A percentile compares a stretch with the other conserved stretches of the same genome.
phyloP scores from a whole-genome alignment of 2,113 vertebrate species.

The Lycaon pictus region DNA sequence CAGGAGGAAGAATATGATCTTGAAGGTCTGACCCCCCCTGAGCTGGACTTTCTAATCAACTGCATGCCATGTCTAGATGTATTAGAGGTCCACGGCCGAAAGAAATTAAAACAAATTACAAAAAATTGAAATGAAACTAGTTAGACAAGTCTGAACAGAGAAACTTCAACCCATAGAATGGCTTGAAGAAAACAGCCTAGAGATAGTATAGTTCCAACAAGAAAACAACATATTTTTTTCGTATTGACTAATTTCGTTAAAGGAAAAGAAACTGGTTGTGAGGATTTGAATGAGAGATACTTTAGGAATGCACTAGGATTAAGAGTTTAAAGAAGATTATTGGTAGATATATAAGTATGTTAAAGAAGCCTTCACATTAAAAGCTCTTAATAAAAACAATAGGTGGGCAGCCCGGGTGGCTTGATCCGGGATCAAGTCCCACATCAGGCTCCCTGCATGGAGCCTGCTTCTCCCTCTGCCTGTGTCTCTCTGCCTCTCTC shows the following conservation, averaged over 20 bases:
- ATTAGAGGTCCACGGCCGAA: conserved; percentile 46
- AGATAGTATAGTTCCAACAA: conserved; percentile 65
- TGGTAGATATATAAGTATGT: conserved; percentile 25
- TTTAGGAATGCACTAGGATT: conserved; percentile 61
- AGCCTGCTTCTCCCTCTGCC: too few species aligned
- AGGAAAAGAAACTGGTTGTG: conserved; percentile 57
- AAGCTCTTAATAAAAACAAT: conserved; percentile 28
- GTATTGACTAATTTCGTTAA: conserved; percentile 62
- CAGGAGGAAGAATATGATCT: background rate
- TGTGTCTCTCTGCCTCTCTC: too few species aligned
- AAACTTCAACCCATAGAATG: conserved; percentile 66
- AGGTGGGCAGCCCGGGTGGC: too few species aligned
- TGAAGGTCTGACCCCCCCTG: conserved; percentile 31
- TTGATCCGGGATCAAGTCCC: too few species aligned
- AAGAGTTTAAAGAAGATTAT: conserved; percentile 68
- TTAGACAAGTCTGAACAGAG: conserved; percentile 81
- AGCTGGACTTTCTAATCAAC: conserved; percentile 63
- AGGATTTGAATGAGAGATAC: conserved; percentile 60
- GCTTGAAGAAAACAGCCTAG: conserved; percentile 64
- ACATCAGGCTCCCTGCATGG: too few species aligned
- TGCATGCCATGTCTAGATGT: conserved; percentile 62
- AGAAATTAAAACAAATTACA: conserved; percentile 78
- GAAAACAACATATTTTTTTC: conserved; percentile 42
- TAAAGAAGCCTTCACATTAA: conserved; percentile 42
- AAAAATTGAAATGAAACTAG: conserved; percentile 80